Conservation (phyloP, 1,140 invertebrate genomes). For the Dufourea novaeangliae region DNA sequence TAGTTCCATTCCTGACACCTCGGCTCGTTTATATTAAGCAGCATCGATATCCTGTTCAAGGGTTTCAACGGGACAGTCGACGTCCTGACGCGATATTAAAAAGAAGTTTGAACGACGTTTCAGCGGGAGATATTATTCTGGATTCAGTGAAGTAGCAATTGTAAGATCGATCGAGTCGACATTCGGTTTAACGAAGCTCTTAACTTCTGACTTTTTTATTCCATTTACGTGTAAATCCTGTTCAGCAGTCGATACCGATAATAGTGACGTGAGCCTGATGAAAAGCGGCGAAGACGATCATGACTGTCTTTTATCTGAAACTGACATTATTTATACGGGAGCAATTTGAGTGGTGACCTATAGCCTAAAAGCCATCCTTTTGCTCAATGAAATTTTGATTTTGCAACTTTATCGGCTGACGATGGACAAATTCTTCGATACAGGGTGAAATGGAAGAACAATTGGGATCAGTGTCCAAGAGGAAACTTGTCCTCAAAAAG, state of each 20-base stretch:
- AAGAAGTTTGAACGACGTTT: too few relatives aligned
- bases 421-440: too few relatives aligned
- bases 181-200: conserved; percentile 27
- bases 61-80: not conserved
- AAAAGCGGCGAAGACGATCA: not conserved
- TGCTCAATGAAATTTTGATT: too few relatives aligned
- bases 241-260: not conserved
- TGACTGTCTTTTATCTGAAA: too few relatives aligned
- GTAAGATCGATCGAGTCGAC: conserved; percentile 39
- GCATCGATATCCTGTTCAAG: not conserved
- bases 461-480: too few relatives aligned
- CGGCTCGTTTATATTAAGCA: not conserved
- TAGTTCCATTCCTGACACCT: not conserved
- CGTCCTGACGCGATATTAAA: not conserved
- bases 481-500: too few relatives aligned
- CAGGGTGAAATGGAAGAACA: too few relatives aligned
- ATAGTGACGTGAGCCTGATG: not conserved
- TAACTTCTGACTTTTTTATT: not conserved
- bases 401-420: too few relatives aligned
- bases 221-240: not conserved
- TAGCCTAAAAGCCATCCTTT: too few relatives aligned
- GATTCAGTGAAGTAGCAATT: conserved; percentile 34
- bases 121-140: conserved; percentile 36
- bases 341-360: too few relatives aligned
- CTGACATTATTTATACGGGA: too few relatives aligned